Evolutionary conservation across 2,888 invertebrate species (phyloP), one percentile per base, ranked within the genome.

Genomic region (Polyommatus icarus): DNA sequence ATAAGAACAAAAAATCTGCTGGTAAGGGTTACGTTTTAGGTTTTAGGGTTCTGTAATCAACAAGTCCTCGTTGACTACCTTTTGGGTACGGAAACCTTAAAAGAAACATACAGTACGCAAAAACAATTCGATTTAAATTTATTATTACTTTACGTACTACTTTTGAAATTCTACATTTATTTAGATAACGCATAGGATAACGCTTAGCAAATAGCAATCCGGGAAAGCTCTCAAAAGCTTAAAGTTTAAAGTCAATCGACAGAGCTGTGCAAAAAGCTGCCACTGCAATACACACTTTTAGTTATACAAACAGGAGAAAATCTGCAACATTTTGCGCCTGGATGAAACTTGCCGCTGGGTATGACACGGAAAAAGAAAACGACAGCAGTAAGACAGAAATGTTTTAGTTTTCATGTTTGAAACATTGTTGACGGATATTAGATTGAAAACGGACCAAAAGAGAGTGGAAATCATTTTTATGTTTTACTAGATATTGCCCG

Each of bases 341-440:
- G 61, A 61, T 20, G 67, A 67, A 67, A 67, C 67, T 67, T 67
- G 29, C 67, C 29, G 29, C 67, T 40, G 72, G 72, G 24, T n/a
- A 18, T 4, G 18, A 75, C 8, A 24, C n/a, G 29, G 29, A 50
- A 75, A 75, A 75, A 50, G 15, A 40, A 50, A 75, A 40, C n/a
- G 57, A 57, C 24, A 46, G 24, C 24, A n/a, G 6, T 40, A 4
- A 46, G 61, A 24, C 40, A 8, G 61, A 24, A 61, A 67, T 20
- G 46, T 76, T 67, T 67, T 59, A 29, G 12, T 67, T 67, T 67
- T 67, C 67, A 67, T 29, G 29, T 67, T 67, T 20, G 29, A 29
- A 67, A 67, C 29, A 15, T 67, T 29, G 29, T 3, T 3, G 8
- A 24, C 54, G 54, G 54, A 54, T 54, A 54, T 54, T 18, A 54